Base-by-base conservation (phyloP, 2,888 invertebrate species). In the Anoncus sp. region DNA sequence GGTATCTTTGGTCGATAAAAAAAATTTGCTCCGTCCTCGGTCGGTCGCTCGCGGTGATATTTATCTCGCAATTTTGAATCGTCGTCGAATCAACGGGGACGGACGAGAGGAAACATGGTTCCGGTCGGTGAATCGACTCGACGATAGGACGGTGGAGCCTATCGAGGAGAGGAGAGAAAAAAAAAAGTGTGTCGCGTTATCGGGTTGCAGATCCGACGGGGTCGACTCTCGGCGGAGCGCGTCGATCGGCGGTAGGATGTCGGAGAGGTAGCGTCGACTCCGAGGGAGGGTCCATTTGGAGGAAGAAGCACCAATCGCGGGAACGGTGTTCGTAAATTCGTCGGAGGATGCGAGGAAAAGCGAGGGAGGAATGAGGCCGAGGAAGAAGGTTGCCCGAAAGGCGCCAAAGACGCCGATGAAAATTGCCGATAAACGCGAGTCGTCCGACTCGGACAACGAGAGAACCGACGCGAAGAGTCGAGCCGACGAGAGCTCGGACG, bases 351-450 rank as follows among this genome's bases (percentile, higher is more conserved):
- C 90, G 87, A 90, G 87, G 81, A 80, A 60, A 81, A 82, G 80
- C 81, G 77, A 77, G 45, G 74, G 82, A 78, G 87, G 85, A 86
- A 91, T 91, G 91, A 91, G 90, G 89, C 90, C 91, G 85, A 90
- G 90, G 86, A 91, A 90, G 85, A 91, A 91, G 90, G 89, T 87
- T 86, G 88, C 86, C 88, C 86, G 86, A 77, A 91, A 90, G 90
- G 90, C 89, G 85, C 87, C 89, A 84, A 90, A 89, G 86, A 86
- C 88, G 86, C 85, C 89, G 76, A 82, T 24, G 16, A 31, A 85
- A 77, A 84, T 88, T 81, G 88, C 87, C 82, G 90, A 89, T 80
- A 90, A 90, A 83, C 87, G 89, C 51, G 78, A 91, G 70, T 63
- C 45, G 49, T 76, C 81, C 3, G 18, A 79, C 47, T 67, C 71